phyloP scores from a whole-genome alignment of 2,797 vertebrate species.

The Ciconia nigra region DNA sequence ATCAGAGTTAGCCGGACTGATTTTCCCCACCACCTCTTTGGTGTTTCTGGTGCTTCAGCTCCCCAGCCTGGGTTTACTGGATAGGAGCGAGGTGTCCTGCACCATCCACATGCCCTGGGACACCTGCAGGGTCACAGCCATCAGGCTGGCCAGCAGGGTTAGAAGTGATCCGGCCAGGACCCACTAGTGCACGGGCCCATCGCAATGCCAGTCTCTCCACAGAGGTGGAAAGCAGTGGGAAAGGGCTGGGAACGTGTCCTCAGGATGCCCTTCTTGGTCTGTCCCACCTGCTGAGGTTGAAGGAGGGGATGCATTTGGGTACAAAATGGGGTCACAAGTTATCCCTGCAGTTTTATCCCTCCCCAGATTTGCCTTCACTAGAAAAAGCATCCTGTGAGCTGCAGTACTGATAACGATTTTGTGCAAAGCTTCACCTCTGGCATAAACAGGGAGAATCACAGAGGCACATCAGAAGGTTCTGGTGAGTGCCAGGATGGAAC shows the following conservation, averaged over 20 bases:
- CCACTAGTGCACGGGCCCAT: fast-evolving
- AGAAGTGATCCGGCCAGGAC: fast-evolving
- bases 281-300: neutral
- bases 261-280: neutral
- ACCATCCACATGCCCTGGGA: neutral
- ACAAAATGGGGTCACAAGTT: neutral
- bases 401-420: fast-evolving
- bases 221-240: neutral
- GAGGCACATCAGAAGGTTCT: neutral
- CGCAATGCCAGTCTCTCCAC: fast-evolving
- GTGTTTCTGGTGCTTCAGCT: neutral
- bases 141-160: neutral
- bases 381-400: neutral
- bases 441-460: fast-evolving
- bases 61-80: fast-evolving
- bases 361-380: neutral
- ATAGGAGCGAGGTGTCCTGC: neutral
- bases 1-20: fast-evolving
- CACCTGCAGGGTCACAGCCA: neutral
- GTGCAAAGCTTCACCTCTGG: neutral
- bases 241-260: fast-evolving
- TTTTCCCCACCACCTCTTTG: fast-evolving
- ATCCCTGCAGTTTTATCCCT: neutral
- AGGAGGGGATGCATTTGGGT: neutral
- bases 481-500: neutral